A percentile compares a stretch with the other conserved stretches of the same genome.
phyloP scores from a whole-genome alignment of 2,888 invertebrate genomes.

The Julus scandinavius region DNA sequence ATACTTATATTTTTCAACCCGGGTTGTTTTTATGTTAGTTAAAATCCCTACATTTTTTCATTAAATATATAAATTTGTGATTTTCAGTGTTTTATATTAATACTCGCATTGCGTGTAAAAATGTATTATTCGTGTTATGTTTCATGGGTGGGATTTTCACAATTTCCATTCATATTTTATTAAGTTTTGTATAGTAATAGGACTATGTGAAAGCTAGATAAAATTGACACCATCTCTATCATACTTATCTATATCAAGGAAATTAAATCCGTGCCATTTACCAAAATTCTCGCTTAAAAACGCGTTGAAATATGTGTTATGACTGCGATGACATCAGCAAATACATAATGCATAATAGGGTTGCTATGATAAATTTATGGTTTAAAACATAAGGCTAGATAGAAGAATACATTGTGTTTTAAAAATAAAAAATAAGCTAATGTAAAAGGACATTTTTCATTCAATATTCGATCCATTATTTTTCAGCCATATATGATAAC shows the following conservation, averaged over 20 bases:
- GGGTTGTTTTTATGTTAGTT: too few relatives aligned
- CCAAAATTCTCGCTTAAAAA: constrained; percentile 16
- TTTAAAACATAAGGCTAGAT: background rate
- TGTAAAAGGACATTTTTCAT: background rate
- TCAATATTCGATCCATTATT: too few relatives aligned
- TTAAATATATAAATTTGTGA: too few relatives aligned
- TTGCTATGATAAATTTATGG: background rate
- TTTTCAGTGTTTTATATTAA: too few relatives aligned
- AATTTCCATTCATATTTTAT: constrained; percentile 16
- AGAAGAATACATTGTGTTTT: background rate
- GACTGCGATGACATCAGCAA: constrained; percentile 3
- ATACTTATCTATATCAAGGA: constrained; percentile 23
- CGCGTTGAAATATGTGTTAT: background rate
- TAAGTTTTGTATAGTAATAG: background rate
- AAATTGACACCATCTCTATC: constrained; percentile 35
- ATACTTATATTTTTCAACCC: too few relatives aligned
- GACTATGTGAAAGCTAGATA: background rate
- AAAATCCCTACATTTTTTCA: too few relatives aligned
- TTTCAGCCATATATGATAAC: too few relatives aligned
- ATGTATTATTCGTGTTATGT: background rate
- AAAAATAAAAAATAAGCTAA: background rate
- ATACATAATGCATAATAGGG: constrained; percentile 14
- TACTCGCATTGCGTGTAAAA: background rate
- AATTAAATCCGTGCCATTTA: constrained; percentile 36
- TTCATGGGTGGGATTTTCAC: background rate